Conservation (phyloP, 2,888 invertebrate genomes). For the Drosophila barbarae region DNA sequence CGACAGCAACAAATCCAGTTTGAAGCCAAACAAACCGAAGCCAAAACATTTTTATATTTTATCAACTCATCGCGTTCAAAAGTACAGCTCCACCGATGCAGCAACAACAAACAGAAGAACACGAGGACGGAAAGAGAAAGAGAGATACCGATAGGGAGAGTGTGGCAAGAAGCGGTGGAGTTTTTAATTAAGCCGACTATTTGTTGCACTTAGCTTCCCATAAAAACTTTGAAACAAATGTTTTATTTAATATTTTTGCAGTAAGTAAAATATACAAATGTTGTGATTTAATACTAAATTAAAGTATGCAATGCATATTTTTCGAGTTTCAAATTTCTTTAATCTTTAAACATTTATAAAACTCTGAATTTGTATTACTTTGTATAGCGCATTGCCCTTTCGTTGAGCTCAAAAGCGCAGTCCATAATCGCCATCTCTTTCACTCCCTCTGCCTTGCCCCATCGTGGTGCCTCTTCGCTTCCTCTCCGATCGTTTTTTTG, state of each 20-base stretch:
- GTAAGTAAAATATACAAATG: not conserved
- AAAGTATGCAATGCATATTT: not conserved
- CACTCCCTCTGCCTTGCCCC: slow-evolving; percentile 1
- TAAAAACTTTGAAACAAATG: not conserved
- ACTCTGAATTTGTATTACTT: not conserved
- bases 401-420: slow-evolving; percentile 35
- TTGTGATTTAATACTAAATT: not conserved
- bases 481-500: slow-evolving; percentile 47
- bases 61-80: slow-evolving; percentile 60
- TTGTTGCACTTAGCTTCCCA: slow-evolving; percentile 34
- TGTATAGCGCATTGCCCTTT: not conserved
- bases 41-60: slow-evolving; percentile 57
- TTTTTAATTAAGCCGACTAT: slow-evolving; percentile 33
- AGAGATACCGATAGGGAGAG: slow-evolving; percentile 5
- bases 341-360: too few relatives aligned
- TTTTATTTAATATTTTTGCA: not conserved
- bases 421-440: slow-evolving; percentile 24
- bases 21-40: slow-evolving; percentile 62
- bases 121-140: slow-evolving; percentile 14
- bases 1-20: slow-evolving; percentile 60
- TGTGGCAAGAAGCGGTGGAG: not conserved
- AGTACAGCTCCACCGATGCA: slow-evolving; percentile 65
- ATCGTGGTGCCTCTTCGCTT: slow-evolving; percentile 20
- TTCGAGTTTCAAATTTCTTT: fast-evolving
- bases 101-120: slow-evolving; percentile 47